phyloP scores from a whole-genome alignment of 1,140 invertebrate species.

The Melitaea cinxia region DNA sequence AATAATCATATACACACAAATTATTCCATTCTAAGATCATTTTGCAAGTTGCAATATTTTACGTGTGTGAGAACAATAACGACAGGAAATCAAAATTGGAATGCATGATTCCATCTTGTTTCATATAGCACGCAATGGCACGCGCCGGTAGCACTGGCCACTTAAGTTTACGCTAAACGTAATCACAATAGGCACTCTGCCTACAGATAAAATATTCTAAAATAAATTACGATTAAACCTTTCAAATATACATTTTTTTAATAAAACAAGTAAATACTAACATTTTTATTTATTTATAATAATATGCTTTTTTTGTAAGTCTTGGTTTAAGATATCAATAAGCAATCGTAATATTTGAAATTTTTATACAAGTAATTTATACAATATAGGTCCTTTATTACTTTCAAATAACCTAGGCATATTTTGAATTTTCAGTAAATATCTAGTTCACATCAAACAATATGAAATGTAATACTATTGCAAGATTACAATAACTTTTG shows the following conservation, averaged over 20 bases:
- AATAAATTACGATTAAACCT: neutral
- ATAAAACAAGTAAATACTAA: too few relatives aligned
- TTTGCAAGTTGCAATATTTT: slow-evolving; percentile 23
- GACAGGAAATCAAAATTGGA: slow-evolving; percentile 47
- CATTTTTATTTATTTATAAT: too few relatives aligned
- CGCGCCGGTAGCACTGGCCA: slow-evolving; percentile 42
- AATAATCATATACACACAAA: neutral
- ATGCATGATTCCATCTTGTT: slow-evolving; percentile 40
- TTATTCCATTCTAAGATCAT: neutral
- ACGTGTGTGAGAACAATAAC: slow-evolving; percentile 47
- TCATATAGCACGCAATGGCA: slow-evolving; percentile 41
- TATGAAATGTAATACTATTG: slow-evolving; percentile 51
- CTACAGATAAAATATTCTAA: neutral
- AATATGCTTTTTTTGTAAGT: too few relatives aligned
- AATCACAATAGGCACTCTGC: too few relatives aligned
- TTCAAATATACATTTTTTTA: too few relatives aligned
- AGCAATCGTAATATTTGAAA: neutral
- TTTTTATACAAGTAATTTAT: neutral
- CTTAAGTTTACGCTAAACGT: slow-evolving; percentile 21
- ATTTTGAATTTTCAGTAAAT: slow-evolving; percentile 3
- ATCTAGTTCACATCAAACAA: slow-evolving; percentile 42
- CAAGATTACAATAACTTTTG: slow-evolving; percentile 54
- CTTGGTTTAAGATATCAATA: too few relatives aligned
- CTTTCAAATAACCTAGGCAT: neutral
- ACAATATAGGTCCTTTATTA: neutral